phyloP scores from a whole-genome alignment of 1,140 invertebrate genomes.

The Aethina tumida region DNA sequence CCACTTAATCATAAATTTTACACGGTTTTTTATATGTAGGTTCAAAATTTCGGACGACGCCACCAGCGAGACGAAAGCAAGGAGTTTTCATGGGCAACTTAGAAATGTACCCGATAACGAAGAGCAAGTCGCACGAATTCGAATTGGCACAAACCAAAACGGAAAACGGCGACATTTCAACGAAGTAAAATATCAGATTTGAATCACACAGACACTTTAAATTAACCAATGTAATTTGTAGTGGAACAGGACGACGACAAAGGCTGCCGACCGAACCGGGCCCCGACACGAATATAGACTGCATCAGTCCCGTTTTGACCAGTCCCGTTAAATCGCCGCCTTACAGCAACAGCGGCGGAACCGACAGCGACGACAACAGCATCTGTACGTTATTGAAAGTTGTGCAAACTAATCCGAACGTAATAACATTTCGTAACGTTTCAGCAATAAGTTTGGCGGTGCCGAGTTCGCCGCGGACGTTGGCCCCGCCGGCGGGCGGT shows the following conservation, averaged over 20 bases:
- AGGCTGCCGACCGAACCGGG: slow-evolving; percentile 64
- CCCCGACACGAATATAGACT: slow-evolving; percentile 42
- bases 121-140: slow-evolving; percentile 87
- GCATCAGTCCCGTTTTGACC: slow-evolving; percentile 42
- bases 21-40: slow-evolving; percentile 19
- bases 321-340: slow-evolving; percentile 61
- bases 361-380: slow-evolving; percentile 50
- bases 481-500: slow-evolving; percentile 57
- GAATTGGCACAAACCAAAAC: slow-evolving; percentile 61
- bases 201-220: background rate
- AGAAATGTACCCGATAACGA: slow-evolving; percentile 54
- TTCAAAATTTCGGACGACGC: slow-evolving; percentile 65
- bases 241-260: slow-evolving; percentile 37
- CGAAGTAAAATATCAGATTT: slow-evolving; percentile 16
- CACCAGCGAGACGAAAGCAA: slow-evolving; percentile 65
- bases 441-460: slow-evolving; percentile 28
- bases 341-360: slow-evolving; percentile 36
- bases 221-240: slow-evolving; percentile 12
- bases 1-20: too few relatives aligned
- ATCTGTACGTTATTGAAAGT: slow-evolving; percentile 38
- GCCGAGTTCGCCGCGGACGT: slow-evolving; percentile 48
- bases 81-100: slow-evolving; percentile 43
- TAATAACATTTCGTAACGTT: slow-evolving; percentile 2
- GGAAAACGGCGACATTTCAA: slow-evolving; percentile 36
- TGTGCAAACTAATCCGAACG: too few relatives aligned